Evolutionary conservation across 1,140 invertebrate genomes (phyloP), one percentile per base, ranked within the genome.

Genomic region (Battus philenor): DNA sequence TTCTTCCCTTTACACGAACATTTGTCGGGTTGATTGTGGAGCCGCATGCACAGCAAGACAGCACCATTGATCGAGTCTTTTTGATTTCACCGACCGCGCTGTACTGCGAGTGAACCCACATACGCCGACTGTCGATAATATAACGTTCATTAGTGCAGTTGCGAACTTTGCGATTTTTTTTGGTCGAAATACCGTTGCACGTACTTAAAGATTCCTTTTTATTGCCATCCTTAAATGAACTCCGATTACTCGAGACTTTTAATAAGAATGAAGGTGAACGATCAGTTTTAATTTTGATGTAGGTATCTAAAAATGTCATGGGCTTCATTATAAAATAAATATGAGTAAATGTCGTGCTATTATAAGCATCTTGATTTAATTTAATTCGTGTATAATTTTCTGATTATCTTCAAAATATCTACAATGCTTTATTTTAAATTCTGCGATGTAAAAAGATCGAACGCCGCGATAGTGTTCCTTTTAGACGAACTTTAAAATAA

Each of bases 1-100:
- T 74, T 67, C 64, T 71, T 78, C 66, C 67, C 68, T 80, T 81
- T 79, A 68, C 55, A 55, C 55, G 53, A 50, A 62, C 64, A 61
- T 58, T 57, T 48, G 54, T 55, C 63, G 54, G 66, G 55, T 38
- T 64, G 75, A 72, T 71, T 75, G 71, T 77, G 62, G 56, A 59
- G 63, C 62, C 60, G 64, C 45, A 55, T 57, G 63, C 65, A 67
- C 60, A 56, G 53, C 58, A 68, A 66, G 67, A 68, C 68, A 55
- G 60, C 47, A 33, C 54, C 72, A 75, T 79, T 77, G 64, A 74
- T 59, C 65, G 61, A 56, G 53, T 59, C 55, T 70, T 72, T 70
- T 72, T 44, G 66, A 67, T 61, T 63, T 65, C 66, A 63, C 59
- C 50, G 53, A 65, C 59, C 46, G 51, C 38, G 43, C 55, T 54